Evolutionary conservation across 2,888 invertebrate genomes (phyloP).

Genomic region (Leptopilina drosophilae): DNA sequence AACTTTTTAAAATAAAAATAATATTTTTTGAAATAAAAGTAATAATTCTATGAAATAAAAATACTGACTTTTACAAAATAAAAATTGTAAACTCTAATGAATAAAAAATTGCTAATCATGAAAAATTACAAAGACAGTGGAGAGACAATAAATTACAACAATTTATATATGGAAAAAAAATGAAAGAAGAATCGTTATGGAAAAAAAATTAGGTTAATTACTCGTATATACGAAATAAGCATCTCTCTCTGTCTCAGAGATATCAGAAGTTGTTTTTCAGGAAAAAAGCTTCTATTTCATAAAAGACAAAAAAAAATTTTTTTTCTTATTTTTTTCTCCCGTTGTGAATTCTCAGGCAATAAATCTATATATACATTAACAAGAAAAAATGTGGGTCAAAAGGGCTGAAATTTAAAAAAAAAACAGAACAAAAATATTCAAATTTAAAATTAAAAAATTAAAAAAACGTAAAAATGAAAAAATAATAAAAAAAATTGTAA

Average conservation of each 20-base stretch:
- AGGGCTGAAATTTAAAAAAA: background rate
- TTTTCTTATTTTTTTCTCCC: background rate
- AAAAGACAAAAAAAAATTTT: too few relatives aligned
- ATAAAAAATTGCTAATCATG: too few relatives aligned
- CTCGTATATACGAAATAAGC: background rate
- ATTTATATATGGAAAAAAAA: background rate
- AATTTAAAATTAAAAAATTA: background rate
- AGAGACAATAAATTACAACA: background rate
- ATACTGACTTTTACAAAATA: too few relatives aligned
- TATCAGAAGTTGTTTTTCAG: too few relatives aligned
- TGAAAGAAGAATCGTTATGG: background rate
- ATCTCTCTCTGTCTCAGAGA: too few relatives aligned
- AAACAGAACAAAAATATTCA: background rate
- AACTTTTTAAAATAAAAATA: too few relatives aligned
- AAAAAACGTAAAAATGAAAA: too few relatives aligned
- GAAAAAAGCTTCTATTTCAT: too few relatives aligned
- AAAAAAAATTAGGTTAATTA: constrained; percentile 1
- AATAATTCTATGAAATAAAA: too few relatives aligned
- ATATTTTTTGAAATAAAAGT: too few relatives aligned
- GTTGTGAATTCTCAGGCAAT: background rate
- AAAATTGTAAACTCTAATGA: too few relatives aligned
- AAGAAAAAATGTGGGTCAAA: background rate
- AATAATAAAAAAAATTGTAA: too few relatives aligned
- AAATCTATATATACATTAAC: background rate
- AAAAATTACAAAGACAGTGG: background rate